phyloP scores from a whole-genome alignment of 2,888 invertebrate species.

The Agelastica alni region DNA sequence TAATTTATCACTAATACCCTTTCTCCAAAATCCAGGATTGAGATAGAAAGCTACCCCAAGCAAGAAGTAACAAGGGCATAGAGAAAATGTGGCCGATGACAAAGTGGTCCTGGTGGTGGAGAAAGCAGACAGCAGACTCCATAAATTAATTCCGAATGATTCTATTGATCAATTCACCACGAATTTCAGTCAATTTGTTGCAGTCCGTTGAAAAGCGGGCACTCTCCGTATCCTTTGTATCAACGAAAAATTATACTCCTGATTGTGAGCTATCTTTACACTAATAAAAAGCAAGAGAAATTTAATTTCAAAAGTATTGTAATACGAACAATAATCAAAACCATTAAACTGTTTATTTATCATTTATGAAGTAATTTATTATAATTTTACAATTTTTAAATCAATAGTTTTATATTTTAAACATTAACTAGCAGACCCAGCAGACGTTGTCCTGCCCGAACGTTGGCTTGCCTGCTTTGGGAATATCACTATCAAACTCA shows the following conservation, averaged over 20 bases:
- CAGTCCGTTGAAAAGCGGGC: conserved; percentile 41
- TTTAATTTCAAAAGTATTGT: too few species aligned
- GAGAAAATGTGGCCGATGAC: conserved; percentile 20
- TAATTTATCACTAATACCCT: neutral
- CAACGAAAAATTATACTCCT: conserved; percentile 40
- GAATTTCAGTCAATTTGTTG: conserved; percentile 47
- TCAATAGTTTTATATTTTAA: too few species aligned
- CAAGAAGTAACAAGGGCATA: conserved; percentile 3
- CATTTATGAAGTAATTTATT: too few species aligned
- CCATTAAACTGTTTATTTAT: too few species aligned
- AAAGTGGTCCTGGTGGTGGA: conserved; percentile 28
- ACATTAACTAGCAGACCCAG: too few species aligned
- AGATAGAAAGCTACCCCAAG: neutral
- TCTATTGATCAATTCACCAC: conserved; percentile 30
- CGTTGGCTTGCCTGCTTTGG: too few species aligned
- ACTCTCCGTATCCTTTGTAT: conserved; percentile 43
- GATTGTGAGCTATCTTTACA: neutral
- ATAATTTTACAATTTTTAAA: too few species aligned
- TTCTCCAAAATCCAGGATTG: neutral
- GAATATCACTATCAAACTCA: too few species aligned
- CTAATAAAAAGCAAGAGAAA: neutral
- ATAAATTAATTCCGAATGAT: conserved; percentile 29
- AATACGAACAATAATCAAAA: too few species aligned
- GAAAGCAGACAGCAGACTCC: conserved; percentile 21
- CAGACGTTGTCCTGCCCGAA: too few species aligned